Conservation (phyloP, 1,140 invertebrate species). For the Physella acuta region DNA sequence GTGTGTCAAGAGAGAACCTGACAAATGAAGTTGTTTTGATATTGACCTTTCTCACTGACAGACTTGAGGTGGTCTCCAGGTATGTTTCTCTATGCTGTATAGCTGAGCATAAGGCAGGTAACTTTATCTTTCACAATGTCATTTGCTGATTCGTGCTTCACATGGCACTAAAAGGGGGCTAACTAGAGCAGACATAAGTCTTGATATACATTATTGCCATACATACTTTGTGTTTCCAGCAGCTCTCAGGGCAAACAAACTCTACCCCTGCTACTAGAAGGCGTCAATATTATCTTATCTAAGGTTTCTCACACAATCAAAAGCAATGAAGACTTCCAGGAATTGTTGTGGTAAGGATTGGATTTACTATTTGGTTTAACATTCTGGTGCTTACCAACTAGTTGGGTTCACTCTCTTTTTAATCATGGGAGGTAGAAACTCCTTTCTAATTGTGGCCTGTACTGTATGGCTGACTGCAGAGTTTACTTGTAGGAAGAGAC, state of each 20-base stretch:
- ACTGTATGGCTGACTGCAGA: not conserved
- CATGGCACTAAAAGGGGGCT: too few species aligned
- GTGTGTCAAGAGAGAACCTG: conserved; percentile 31
- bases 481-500: conserved; percentile 72
- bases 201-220: too few species aligned
- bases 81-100: too few species aligned
- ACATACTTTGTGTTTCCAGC: conserved; percentile 26
- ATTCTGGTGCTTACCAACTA: too few species aligned
- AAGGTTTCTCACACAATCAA: conserved; percentile 64
- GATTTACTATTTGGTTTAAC: too few species aligned
- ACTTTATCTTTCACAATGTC: not conserved
- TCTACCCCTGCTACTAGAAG: conserved; percentile 76
- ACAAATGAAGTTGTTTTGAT: conserved; percentile 81
- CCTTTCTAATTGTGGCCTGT: too few species aligned
- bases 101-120: too few species aligned
- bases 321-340: conserved; percentile 47
- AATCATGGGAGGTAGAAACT: too few species aligned
- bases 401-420: too few species aligned
- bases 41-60: conserved; percentile 84
- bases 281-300: conserved; percentile 79
- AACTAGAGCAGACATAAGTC: too few species aligned
- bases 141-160: too few species aligned
- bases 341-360: conserved; percentile 59
- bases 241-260: conserved; percentile 64
- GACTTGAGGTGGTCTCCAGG: conserved; percentile 77